Conservation (phyloP, 2,888 invertebrate species). For the Helleia helle region DNA sequence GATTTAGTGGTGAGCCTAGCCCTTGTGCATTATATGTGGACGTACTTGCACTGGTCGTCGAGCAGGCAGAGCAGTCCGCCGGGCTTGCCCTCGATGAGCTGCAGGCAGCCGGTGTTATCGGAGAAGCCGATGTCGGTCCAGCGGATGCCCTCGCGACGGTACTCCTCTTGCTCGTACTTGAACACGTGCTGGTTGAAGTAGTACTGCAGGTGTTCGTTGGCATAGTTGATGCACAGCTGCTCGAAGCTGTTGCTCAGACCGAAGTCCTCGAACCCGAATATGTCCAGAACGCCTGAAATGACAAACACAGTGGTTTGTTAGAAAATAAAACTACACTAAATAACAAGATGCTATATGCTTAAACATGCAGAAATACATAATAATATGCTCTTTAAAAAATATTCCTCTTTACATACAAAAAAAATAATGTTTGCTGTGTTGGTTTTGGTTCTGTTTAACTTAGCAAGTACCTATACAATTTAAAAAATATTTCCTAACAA, state of each 20-base stretch:
- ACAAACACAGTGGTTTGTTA: no score
- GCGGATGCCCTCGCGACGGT: constrained; percentile 91
- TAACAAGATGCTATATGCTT: no score
- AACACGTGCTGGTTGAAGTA: constrained; percentile 99
- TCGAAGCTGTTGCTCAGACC: constrained; percentile 93
- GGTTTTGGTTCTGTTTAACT: no score
- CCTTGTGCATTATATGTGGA: constrained; percentile 21
- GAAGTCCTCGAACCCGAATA: constrained; percentile 98
- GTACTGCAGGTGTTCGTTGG: constrained; percentile 97
- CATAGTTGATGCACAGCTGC: constrained; percentile 97
- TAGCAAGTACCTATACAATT: no score
- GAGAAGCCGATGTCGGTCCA: constrained; percentile 98
- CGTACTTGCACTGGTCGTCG: constrained; percentile 97
- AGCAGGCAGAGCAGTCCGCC: constrained; percentile 91
- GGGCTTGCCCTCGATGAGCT: constrained; percentile 92
- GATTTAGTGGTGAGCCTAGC: no score
- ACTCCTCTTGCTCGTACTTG: constrained; percentile 97
- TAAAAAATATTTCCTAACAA: no score
- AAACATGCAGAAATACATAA: no score
- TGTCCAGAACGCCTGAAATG: constrained; percentile 88
- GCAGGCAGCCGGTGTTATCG: constrained; percentile 95
- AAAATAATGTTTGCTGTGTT: no score
- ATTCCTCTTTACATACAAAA: no score
- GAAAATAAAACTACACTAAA: no score
- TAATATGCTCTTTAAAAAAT: no score